phyloP scores from a whole-genome alignment of 2,797 vertebrate species.

The Gymnocypris eckloni region DNA sequence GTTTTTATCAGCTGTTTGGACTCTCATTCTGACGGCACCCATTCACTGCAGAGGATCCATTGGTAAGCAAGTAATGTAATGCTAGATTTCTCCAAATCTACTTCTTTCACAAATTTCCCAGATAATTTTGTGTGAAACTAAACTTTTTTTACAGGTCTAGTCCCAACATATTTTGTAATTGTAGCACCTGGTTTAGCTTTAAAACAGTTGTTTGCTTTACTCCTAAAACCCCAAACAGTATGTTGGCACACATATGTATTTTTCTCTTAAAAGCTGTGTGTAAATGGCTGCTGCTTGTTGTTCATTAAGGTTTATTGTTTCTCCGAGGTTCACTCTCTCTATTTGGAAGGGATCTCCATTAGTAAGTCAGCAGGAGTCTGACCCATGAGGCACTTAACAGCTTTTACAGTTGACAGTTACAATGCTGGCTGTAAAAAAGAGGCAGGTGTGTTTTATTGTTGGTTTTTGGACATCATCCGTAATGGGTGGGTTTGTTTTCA shows the following conservation, averaged over 20 bases:
- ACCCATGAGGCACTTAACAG: constrained; percentile 35
- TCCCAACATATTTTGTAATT: not conserved
- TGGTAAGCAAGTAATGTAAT: not conserved
- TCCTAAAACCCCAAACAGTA: constrained; percentile 14
- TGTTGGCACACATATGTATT: constrained; percentile 6
- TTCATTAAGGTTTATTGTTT: constrained; percentile 42
- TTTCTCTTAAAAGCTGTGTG: constrained; percentile 21
- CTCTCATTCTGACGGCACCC: not conserved
- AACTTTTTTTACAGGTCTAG: not conserved
- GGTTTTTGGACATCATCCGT: constrained; percentile 18
- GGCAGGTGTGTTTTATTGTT: constrained; percentile 28
- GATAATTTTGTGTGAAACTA: not conserved
- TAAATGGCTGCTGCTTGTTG: constrained; percentile 36
- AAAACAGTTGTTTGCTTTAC: not conserved
- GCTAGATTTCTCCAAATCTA: not conserved
- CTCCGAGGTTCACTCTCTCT: constrained; percentile 25
- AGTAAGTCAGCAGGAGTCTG: constrained; percentile 45
- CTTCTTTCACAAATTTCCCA: not conserved
- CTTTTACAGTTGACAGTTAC: constrained; percentile 44
- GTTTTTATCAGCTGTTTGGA: not conserved
- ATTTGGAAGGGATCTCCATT: constrained; percentile 39
- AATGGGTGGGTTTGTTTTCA: constrained; percentile 20
- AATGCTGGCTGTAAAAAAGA: constrained; percentile 26
- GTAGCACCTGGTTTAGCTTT: not conserved
- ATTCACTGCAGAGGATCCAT: not conserved